Conservation (phyloP, 2,113 vertebrate species). For the Oreotragus oreotragus region DNA sequence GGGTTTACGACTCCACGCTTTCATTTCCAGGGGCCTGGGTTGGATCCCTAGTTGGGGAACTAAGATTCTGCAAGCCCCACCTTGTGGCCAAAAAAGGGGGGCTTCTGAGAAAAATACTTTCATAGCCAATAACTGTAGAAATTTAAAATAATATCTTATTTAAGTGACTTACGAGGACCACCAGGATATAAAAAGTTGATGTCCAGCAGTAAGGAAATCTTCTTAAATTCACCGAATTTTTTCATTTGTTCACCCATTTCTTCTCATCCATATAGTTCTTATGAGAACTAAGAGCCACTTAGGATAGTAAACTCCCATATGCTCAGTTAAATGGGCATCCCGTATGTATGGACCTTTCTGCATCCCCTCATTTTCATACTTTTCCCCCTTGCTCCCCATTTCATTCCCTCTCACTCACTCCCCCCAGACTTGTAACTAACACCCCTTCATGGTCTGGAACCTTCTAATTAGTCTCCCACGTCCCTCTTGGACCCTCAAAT, state of each 20-base stretch:
- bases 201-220: neutral
- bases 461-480: neutral
- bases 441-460: neutral
- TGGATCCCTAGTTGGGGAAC: neutral
- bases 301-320: accelerated
- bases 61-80: neutral
- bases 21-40: neutral
- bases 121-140: neutral
- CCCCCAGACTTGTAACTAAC: neutral
- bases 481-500: neutral
- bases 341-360: accelerated
- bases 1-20: neutral
- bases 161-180: neutral
- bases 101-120: neutral
- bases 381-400: neutral
- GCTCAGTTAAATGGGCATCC: neutral
- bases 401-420: neutral
- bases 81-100: neutral
- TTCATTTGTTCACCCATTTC: neutral
- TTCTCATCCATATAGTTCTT: neutral
- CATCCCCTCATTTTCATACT: neutral
- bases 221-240: neutral
- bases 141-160: neutral
- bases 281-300: too few relatives aligned
- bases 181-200: neutral